Evolutionary conservation across 2,888 invertebrate genomes (phyloP).

Genomic region (Dione juno): DNA sequence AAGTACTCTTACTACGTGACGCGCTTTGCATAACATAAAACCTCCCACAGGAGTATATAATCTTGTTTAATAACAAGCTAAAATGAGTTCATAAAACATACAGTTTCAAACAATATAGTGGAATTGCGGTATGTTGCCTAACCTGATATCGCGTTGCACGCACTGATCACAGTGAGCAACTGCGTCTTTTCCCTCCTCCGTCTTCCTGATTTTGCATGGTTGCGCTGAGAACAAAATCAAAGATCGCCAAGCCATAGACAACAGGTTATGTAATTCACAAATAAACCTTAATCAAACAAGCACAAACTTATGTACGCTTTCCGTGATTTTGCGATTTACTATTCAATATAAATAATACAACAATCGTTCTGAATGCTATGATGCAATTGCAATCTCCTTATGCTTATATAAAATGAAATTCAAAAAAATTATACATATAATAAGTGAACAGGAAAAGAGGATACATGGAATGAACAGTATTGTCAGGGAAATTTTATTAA

Average conservation of each 20-base stretch:
- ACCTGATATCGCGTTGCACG: conserved; percentile 67
- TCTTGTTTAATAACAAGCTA: conserved; percentile 1
- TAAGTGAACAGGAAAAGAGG: too few relatives aligned
- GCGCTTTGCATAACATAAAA: conserved; percentile 37
- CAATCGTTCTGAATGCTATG: neutral
- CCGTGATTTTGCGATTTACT: conserved; percentile 9
- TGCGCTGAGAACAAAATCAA: conserved; percentile 77
- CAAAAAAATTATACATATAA: neutral
- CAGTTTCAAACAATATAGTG: conserved; percentile 34
- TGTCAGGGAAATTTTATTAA: too few relatives aligned
- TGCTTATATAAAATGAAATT: conserved; percentile 4
- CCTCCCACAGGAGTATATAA: conserved; percentile 15
- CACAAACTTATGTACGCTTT: conserved; percentile 19
- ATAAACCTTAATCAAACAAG: conserved; percentile 23
- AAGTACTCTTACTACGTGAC: conserved; percentile 28
- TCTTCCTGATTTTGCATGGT: conserved; percentile 66
- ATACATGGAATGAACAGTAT: too few relatives aligned
- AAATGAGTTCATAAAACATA: neutral
- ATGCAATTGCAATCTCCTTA: neutral
- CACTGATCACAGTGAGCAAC: conserved; percentile 64
- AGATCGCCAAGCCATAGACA: conserved; percentile 71
- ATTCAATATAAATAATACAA: neutral
- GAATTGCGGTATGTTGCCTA: conserved; percentile 52
- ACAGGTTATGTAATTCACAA: conserved; percentile 38
- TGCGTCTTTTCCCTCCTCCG: conserved; percentile 54